A percentile compares a stretch with the other conserved stretches of the same genome.
These are phyloP conservation scores for Eilema sororculum DNA, from an alignment of 2,888 invertebrate genomes.

Conservation along the genomic window DNA sequence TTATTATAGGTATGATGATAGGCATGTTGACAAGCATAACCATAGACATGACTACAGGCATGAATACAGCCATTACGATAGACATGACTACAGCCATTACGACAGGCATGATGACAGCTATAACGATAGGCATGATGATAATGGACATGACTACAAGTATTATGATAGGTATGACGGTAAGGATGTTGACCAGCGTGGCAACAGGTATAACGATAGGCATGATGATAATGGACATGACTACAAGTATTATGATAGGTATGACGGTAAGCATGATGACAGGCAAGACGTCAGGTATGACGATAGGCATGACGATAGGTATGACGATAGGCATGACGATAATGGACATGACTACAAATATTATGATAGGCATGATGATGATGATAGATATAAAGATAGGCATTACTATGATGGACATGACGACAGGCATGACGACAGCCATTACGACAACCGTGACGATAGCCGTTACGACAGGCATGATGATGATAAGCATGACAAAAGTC, in stretches of 20 bases:
- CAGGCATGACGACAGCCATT: background rate
- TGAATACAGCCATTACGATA: background rate
- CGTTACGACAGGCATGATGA: background rate
- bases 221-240: background rate
- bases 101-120: background rate
- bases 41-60: background rate
- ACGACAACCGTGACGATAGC: conserved; percentile 4
- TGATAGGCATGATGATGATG: conserved; percentile 3
- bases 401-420: conserved; percentile 2
- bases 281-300: background rate
- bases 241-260: background rate
- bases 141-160: background rate
- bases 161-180: too few relatives aligned
- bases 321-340: background rate
- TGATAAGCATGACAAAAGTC: background rate
- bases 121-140: background rate
- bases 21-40: background rate
- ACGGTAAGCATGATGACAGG: background rate
- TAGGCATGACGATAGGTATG: background rate
- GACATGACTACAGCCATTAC: background rate
- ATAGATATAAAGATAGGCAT: background rate
- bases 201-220: conserved; percentile 1
- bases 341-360: conserved; percentile 1
- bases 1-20: background rate
- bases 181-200: background rate